Conservation (phyloP, 2,797 vertebrate genomes). For the Cynopterus sphinx region DNA sequence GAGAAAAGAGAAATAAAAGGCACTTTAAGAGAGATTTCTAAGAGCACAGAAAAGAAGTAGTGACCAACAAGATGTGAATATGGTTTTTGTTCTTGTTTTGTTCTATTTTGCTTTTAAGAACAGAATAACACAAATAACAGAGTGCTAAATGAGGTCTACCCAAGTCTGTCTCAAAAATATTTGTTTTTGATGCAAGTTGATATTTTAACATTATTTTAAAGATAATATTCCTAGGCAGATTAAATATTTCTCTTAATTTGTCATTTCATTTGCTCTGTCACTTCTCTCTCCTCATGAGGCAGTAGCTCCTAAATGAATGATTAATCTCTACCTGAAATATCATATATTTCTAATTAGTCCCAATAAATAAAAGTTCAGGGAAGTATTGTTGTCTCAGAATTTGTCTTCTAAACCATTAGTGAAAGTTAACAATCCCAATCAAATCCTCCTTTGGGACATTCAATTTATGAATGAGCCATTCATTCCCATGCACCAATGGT, state of each 20-base stretch:
- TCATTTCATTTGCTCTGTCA: not conserved
- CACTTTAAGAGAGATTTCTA: not conserved
- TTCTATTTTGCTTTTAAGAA: constrained; percentile 1
- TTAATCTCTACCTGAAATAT: not conserved
- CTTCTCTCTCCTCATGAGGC: not conserved
- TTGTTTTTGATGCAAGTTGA: not conserved
- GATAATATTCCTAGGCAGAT: not conserved
- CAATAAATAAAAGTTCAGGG: not conserved
- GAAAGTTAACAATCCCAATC: not conserved
- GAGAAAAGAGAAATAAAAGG: not conserved
- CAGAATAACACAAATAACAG: not conserved
- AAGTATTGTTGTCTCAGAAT: not conserved
- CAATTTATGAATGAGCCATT: not conserved
- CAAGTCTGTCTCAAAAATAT: not conserved
- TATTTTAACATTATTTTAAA: constrained; percentile 28
- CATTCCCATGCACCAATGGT: not conserved
- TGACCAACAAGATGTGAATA: not conserved
- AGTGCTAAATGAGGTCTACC: not conserved
- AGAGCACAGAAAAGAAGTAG: not conserved
- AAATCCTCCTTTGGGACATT: not conserved
- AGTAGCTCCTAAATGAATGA: not conserved
- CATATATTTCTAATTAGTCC: not conserved
- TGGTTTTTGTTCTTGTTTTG: not conserved
- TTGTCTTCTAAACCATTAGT: not conserved
- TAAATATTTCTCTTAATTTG: not conserved